Percentiles rank a stretch among this genome's conserved stretches.
Evolutionary conservation across 2,797 vertebrate genomes (phyloP).

Genomic region (Huso huso): DNA sequence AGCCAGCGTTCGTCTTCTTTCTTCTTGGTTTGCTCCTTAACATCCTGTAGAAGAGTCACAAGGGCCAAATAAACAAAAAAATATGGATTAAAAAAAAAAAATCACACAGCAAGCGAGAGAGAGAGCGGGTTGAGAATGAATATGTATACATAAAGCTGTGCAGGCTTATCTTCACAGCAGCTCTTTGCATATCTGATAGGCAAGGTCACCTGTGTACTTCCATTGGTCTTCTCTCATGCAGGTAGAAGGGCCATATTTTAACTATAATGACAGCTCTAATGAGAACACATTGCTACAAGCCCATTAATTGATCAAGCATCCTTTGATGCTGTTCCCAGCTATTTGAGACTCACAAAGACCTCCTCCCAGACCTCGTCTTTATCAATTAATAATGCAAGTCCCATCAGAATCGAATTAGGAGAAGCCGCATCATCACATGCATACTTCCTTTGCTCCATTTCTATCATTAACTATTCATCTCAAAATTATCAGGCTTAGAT

Average conservation of each 20-base stretch:
- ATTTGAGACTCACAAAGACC: constrained; percentile 77
- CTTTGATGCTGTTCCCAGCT: constrained; percentile 97
- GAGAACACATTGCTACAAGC: constrained; percentile 82
- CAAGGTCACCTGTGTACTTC: constrained; percentile 82
- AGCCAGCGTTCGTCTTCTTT: constrained; percentile 70
- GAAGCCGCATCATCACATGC: constrained; percentile 85
- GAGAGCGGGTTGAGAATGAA: constrained; percentile 53
- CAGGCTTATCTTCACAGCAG: constrained; percentile 55
- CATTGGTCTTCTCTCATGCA: constrained; percentile 66
- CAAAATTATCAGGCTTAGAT: constrained; percentile 73
- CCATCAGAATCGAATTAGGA: constrained; percentile 92
- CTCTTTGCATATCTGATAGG: constrained; percentile 67
- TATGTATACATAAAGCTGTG: constrained; percentile 70
- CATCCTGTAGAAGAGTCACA: constrained; percentile 57
- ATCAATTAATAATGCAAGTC: constrained; percentile 98
- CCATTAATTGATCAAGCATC: constrained; percentile 91
- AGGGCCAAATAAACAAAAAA: constrained; percentile 50
- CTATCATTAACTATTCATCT: constrained; percentile 97
- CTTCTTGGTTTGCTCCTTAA: constrained; percentile 64
- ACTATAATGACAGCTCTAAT: constrained; percentile 90
- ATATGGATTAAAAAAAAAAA: constrained; percentile 40
- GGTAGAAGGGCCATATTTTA: constrained; percentile 70
- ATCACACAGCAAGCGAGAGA: constrained; percentile 35
- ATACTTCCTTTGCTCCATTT: constrained; percentile 73
- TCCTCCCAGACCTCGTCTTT: constrained; percentile 78